Evolutionary conservation across 2,888 invertebrate species (phyloP).

Genomic region (Eupithecia insigniata): DNA sequence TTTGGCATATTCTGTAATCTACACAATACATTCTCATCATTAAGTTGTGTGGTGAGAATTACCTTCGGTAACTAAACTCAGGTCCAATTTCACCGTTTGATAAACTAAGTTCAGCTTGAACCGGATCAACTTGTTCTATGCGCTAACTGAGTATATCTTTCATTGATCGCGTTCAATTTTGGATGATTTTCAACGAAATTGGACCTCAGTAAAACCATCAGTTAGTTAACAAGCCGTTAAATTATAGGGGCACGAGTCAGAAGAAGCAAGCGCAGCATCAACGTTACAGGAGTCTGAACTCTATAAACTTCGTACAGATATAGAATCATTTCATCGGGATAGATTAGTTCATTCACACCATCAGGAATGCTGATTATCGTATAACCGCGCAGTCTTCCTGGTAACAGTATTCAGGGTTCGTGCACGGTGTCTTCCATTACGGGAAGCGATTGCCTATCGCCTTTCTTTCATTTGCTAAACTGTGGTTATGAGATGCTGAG

Average conservation of each 20-base stretch:
- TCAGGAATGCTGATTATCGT: conserved; percentile 28
- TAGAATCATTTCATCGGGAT: conserved; percentile 20
- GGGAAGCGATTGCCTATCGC: conserved; percentile 61
- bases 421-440: conserved; percentile 66
- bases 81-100: no score
- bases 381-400: conserved; percentile 39
- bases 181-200: no score
- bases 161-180: no score
- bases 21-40: neutral
- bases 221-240: conserved; percentile 3
- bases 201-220: neutral
- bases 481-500: conserved; percentile 66
- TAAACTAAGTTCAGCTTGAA: no score
- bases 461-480: conserved; percentile 71
- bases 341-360: conserved; percentile 36
- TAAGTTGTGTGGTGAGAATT: neutral
- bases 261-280: neutral
- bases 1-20: neutral
- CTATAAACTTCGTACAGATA: conserved; percentile 10
- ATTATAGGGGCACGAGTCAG: neutral
- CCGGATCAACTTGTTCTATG: no score
- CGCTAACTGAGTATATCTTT: no score
- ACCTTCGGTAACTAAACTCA: neutral
- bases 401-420: conserved; percentile 54
- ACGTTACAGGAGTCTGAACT: neutral